Percentiles rank a stretch among this genome's conserved stretches.
Evolutionary conservation across 2,113 vertebrate species (phyloP).

Genomic region (Mustelus asterias): DNA sequence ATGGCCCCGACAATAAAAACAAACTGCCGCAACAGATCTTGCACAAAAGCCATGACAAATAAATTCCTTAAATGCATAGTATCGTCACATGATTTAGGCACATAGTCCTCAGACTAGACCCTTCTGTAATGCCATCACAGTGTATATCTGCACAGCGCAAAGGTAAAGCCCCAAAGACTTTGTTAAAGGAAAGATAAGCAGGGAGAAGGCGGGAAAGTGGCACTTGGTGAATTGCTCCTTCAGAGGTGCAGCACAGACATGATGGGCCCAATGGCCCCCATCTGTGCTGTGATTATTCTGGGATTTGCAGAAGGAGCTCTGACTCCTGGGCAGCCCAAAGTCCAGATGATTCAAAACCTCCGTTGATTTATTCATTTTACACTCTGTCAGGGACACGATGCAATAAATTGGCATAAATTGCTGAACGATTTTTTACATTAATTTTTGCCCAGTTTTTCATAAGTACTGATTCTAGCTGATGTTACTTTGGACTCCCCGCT

Average conservation of each 20-base stretch:
- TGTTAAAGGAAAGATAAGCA: too few species aligned
- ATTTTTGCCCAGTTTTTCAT: background rate
- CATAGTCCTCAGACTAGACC: background rate
- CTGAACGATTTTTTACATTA: background rate
- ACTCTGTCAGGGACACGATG: background rate
- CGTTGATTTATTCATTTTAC: constrained; percentile 8
- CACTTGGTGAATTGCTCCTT: too few species aligned
- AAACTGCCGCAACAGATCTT: too few species aligned
- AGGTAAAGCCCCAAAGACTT: background rate
- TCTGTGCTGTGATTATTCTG: too few species aligned
- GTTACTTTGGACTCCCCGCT: background rate
- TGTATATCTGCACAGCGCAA: background rate
- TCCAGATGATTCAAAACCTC: constrained; percentile 12
- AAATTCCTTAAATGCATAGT: too few species aligned
- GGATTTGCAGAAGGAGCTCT: background rate
- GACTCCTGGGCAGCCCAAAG: background rate
- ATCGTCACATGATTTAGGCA: too few species aligned
- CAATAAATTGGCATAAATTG: background rate
- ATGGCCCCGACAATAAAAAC: too few species aligned
- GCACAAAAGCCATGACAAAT: too few species aligned
- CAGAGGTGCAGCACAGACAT: too few species aligned
- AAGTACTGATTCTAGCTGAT: background rate
- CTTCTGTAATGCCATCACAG: background rate
- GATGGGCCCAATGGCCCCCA: too few species aligned
- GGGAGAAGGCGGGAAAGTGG: too few species aligned